Evolutionary conservation across 2,113 vertebrate species (phyloP).

Genomic region (Acinonyx jubatus): DNA sequence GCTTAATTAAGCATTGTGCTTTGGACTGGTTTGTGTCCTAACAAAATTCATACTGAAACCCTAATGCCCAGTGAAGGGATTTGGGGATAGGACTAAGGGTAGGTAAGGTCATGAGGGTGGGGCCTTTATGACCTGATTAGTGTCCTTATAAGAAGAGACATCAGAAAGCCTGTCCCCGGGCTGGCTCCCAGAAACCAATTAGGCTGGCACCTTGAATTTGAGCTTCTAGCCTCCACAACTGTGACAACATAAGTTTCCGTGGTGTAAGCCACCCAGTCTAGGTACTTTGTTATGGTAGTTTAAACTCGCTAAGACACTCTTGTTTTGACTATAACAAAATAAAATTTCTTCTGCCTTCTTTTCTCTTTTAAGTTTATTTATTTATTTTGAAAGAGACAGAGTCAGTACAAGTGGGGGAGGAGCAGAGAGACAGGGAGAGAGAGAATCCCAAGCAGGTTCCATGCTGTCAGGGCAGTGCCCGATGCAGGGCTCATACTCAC

Average conservation of each 20-base stretch:
- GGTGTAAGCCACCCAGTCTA: neutral
- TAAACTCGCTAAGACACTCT: neutral
- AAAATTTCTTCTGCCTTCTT: neutral
- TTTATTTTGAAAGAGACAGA: too few species aligned
- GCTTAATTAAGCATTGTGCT: neutral
- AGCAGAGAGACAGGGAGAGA: too few species aligned
- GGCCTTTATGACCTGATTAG: neutral
- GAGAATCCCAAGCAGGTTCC: too few species aligned
- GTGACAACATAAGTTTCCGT: neutral
- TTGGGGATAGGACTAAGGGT: neutral
- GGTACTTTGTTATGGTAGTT: neutral
- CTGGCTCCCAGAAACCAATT: too few species aligned
- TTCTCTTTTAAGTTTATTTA: neutral
- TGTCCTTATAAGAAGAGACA: neutral
- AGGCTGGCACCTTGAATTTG: neutral
- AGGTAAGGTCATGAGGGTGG: neutral
- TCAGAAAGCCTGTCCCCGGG: too few species aligned
- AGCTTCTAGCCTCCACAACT: neutral
- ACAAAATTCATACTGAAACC: neutral
- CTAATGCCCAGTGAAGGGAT: neutral
- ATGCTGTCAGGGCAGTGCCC: too few species aligned
- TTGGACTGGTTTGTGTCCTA: neutral
- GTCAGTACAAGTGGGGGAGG: too few species aligned
- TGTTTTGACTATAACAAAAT: neutral
- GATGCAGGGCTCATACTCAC: too few species aligned